Conservation (phyloP, 1,140 invertebrate species). For the Alviniconcha marisindica region DNA sequence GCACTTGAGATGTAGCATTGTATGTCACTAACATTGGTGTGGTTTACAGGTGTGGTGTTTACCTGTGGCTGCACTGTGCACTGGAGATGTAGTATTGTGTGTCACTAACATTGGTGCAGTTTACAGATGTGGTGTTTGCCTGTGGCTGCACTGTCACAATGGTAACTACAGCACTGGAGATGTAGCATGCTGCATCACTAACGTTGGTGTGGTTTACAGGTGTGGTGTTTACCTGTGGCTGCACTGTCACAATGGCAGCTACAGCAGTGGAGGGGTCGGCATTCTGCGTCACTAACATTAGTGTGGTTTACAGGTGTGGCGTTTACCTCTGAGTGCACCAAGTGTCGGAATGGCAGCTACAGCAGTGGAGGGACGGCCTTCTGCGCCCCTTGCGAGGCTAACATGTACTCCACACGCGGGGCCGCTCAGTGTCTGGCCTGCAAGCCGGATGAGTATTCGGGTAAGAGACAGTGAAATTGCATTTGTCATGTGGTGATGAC, state of each 20-base stretch:
- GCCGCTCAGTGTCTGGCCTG: constrained; percentile 77
- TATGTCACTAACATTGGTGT: not conserved
- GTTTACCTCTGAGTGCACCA: constrained; percentile 80
- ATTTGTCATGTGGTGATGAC: too few relatives aligned
- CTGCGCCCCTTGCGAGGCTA: constrained; percentile 78
- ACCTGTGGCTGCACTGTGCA: constrained; percentile 79
- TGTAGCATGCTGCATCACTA: too few relatives aligned
- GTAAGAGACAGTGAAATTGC: constrained; percentile 55
- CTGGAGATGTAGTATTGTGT: too few relatives aligned
- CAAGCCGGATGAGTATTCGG: constrained; percentile 73
- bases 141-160: too few relatives aligned
- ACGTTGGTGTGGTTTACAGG: too few relatives aligned
- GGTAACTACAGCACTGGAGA: constrained; percentile 81
- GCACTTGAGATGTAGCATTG: not conserved
- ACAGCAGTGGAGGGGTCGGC: constrained; percentile 75
- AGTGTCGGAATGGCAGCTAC: constrained; percentile 80
- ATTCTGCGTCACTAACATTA: constrained; percentile 67
- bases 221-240: too few relatives aligned
- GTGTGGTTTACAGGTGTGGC: constrained; percentile 77
- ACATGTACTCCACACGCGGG: constrained; percentile 76
- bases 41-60: constrained; percentile 79
- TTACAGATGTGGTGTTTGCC: too few relatives aligned
- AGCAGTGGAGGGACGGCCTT: constrained; percentile 74
- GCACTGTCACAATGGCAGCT: constrained; percentile 80
- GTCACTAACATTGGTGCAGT: too few relatives aligned